These are phyloP conservation scores for Chrysoperla carnea DNA, from an alignment of 1,140 invertebrate genomes.

Conservation along the genomic window DNA sequence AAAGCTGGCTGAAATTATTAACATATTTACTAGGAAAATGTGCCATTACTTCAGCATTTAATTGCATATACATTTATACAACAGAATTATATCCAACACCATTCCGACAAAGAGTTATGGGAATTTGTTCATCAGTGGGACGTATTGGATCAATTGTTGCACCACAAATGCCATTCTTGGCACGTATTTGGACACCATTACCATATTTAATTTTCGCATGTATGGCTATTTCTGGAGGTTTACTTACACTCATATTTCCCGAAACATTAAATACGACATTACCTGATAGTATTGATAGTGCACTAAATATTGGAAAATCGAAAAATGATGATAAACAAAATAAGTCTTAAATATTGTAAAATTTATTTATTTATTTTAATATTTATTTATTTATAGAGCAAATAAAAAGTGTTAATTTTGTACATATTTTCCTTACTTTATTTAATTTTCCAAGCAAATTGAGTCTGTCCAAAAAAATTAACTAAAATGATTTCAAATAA, in stretches of 20 bases:
- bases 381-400: too few relatives aligned
- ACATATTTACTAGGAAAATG: conserved; percentile 33
- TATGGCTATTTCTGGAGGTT: too few relatives aligned
- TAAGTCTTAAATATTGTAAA: too few relatives aligned
- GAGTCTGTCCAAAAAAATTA: too few relatives aligned
- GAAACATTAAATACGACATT: background rate
- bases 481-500: too few relatives aligned
- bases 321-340: background rate
- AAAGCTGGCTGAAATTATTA: conserved; percentile 3
- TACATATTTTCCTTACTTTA: too few relatives aligned
- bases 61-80: conserved; percentile 27
- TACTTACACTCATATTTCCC: background rate
- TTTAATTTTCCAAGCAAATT: too few relatives aligned
- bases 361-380: too few relatives aligned
- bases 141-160: conserved; percentile 50
- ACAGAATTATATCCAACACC: conserved; percentile 33
- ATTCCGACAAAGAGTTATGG: conserved; percentile 23
- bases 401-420: too few relatives aligned
- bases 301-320: conserved; percentile 6
- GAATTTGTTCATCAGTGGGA: conserved; percentile 44
- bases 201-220: too few relatives aligned
- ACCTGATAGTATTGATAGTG: background rate
- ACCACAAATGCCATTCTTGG: conserved; percentile 48
- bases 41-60: conserved; percentile 28
- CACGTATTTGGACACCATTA: conserved; percentile 15